A percentile compares a stretch with the other conserved stretches of the same genome.
These are phyloP conservation scores for Epiblema foenella DNA, from an alignment of 2,888 invertebrate genomes.

Conservation along the genomic window DNA sequence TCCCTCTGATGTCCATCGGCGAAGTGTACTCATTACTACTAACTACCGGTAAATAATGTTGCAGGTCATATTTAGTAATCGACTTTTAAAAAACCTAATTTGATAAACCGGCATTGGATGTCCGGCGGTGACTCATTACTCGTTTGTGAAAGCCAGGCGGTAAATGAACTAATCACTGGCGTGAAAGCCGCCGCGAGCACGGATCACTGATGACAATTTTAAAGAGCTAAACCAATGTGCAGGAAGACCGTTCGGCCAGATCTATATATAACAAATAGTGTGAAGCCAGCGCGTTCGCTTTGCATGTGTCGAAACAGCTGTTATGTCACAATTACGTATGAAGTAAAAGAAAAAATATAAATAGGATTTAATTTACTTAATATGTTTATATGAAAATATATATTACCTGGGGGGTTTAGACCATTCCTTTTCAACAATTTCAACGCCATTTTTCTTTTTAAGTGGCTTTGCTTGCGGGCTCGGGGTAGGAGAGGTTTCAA, in stretches of 20 bases:
- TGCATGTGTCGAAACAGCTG: slow-evolving; percentile 73
- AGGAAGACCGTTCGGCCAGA: slow-evolving; percentile 74
- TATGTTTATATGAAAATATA: slow-evolving; percentile 36
- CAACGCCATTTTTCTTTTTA: slow-evolving; percentile 61
- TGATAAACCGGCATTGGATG: slow-evolving; percentile 56
- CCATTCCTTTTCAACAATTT: slow-evolving; percentile 70
- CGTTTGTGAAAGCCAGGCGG: slow-evolving; percentile 69
- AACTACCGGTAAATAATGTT: slow-evolving; percentile 57
- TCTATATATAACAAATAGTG: slow-evolving; percentile 81
- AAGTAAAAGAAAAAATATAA: slow-evolving; percentile 50
- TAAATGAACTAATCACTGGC: slow-evolving; percentile 79
- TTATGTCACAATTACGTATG: slow-evolving; percentile 75
- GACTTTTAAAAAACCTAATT: slow-evolving; percentile 56
- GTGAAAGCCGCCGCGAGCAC: slow-evolving; percentile 82
- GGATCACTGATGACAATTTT: slow-evolving; percentile 82
- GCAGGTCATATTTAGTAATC: slow-evolving; percentile 63
- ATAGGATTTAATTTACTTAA: slow-evolving; percentile 47
- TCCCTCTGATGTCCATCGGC: slow-evolving; percentile 89
- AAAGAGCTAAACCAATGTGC: slow-evolving; percentile 80
- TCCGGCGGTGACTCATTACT: slow-evolving; percentile 66
- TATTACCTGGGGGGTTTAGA: slow-evolving; percentile 82
- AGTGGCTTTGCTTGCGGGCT: slow-evolving; percentile 64
- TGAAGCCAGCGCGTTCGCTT: slow-evolving; percentile 81
- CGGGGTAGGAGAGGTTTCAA: slow-evolving; percentile 77
- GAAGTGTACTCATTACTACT: slow-evolving; percentile 79